A percentile compares a stretch with the other conserved stretches of the same genome.
Evolutionary conservation across 2,797 vertebrate genomes (phyloP).

Genomic region (Graptemys geographica): DNA sequence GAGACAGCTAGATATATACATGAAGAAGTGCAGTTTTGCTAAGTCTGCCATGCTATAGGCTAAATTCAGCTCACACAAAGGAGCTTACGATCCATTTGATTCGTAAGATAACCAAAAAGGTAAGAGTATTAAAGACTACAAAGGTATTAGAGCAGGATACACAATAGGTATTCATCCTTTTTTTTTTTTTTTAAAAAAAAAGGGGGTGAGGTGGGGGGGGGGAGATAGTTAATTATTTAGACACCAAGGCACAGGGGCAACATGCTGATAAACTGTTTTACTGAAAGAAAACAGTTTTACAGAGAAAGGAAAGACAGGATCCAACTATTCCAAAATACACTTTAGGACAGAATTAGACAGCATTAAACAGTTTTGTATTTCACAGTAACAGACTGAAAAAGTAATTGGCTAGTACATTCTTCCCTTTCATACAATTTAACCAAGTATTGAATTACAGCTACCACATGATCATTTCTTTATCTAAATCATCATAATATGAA

Average conservation of each 20-base stretch:
- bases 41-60: slow-evolving; percentile 68
- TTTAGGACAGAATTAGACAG: slow-evolving; percentile 69
- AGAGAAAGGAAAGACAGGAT: slow-evolving; percentile 65
- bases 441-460: slow-evolving; percentile 66
- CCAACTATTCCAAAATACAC: slow-evolving; percentile 63
- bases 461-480: background rate
- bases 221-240: slow-evolving; percentile 54
- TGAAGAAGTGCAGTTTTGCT: slow-evolving; percentile 43
- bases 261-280: slow-evolving; percentile 80
- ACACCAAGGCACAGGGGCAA: slow-evolving; percentile 54
- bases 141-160: slow-evolving; percentile 61
- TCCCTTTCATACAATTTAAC: slow-evolving; percentile 58
- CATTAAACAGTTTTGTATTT: slow-evolving; percentile 71
- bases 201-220: background rate
- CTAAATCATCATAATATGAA: background rate
- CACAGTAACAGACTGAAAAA: slow-evolving; percentile 43
- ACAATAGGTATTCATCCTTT: slow-evolving; percentile 68
- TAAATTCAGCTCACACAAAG: slow-evolving; percentile 44
- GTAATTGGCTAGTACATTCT: slow-evolving; percentile 47
- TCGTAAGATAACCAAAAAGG: slow-evolving; percentile 63
- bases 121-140: slow-evolving; percentile 42
- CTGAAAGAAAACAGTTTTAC: slow-evolving; percentile 77
- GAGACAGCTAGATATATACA: slow-evolving; percentile 57
- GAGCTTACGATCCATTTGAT: slow-evolving; percentile 43
- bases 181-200: slow-evolving; percentile 63